Conservation (phyloP, 2,888 invertebrate genomes). For the Lottia scabra region DNA sequence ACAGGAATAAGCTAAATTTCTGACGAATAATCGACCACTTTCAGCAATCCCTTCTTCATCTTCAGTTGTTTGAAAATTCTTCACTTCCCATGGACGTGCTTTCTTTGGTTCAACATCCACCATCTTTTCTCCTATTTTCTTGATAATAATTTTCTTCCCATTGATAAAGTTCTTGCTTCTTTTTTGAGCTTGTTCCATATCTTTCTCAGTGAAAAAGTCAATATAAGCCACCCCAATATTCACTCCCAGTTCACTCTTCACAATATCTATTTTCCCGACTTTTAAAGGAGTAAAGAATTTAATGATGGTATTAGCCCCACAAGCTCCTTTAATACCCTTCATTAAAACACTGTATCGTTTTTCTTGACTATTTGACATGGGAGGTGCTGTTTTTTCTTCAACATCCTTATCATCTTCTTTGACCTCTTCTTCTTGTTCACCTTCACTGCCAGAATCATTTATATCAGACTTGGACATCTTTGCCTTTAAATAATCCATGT, state of each 20-base stretch:
- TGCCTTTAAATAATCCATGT: constrained; percentile 52
- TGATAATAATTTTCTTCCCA: constrained; percentile 58
- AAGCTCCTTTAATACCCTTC: constrained; percentile 81
- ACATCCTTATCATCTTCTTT: constrained; percentile 20
- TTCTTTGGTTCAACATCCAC: constrained; percentile 23
- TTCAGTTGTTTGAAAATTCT: constrained; percentile 32
- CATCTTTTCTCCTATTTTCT: constrained; percentile 43
- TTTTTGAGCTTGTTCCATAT: constrained; percentile 81
- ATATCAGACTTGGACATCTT: constrained; percentile 38
- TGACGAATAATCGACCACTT: constrained; percentile 88
- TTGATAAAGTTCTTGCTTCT: constrained; percentile 88
- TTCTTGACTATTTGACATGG: constrained; percentile 29
- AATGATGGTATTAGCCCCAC: constrained; percentile 73
- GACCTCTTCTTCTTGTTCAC: constrained; percentile 36
- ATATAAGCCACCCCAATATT: constrained; percentile 82
- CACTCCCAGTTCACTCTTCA: not conserved
- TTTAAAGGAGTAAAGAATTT: not conserved
- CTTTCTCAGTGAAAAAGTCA: constrained; percentile 87
- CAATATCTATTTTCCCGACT: not conserved
- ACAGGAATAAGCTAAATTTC: constrained; percentile 89
- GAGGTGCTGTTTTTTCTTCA: constrained; percentile 22
- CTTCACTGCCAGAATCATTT: constrained; percentile 51
- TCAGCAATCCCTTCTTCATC: constrained; percentile 28
- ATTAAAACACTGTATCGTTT: constrained; percentile 74
- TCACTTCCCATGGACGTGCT: constrained; percentile 53